phyloP scores from a whole-genome alignment of 2,888 invertebrate species.

The Drosophila merina region DNA sequence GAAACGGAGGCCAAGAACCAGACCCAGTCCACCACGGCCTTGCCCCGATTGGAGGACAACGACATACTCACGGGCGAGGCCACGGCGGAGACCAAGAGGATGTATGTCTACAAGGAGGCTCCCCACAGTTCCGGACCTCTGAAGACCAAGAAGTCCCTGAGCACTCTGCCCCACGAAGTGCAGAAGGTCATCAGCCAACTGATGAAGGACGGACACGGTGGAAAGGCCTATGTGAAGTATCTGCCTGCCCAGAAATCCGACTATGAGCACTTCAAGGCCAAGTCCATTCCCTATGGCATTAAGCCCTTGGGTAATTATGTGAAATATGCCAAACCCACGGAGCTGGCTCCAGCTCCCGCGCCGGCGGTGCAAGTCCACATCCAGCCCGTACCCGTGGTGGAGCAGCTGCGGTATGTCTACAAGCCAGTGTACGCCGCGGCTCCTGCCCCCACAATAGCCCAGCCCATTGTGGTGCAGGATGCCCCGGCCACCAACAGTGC shows the following conservation, averaged over 20 bases:
- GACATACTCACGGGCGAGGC: constrained; percentile 47
- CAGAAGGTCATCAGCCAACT: constrained; percentile 80
- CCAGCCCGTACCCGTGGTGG: constrained; percentile 76
- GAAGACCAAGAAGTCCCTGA: constrained; percentile 75
- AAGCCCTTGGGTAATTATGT: constrained; percentile 49
- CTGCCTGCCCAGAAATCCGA: constrained; percentile 69
- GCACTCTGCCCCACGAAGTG: constrained; percentile 76
- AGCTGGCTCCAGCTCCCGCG: constrained; percentile 17
- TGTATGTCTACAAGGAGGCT: constrained; percentile 71
- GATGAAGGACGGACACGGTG: constrained; percentile 70
- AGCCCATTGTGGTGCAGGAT: constrained; percentile 76
- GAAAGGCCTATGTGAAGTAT: constrained; percentile 77
- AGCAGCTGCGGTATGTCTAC: constrained; percentile 78
- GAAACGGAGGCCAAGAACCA: constrained; percentile 37
- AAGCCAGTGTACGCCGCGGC: constrained; percentile 50
- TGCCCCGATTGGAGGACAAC: constrained; percentile 47
- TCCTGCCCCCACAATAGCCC: constrained; percentile 48
- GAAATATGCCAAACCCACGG: constrained; percentile 54
- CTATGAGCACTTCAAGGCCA: constrained; percentile 62
- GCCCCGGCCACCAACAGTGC: constrained; percentile 8
- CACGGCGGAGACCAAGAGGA: constrained; percentile 69
- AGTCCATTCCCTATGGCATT: constrained; percentile 33
- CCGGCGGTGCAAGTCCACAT: constrained; percentile 71
- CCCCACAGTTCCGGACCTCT: constrained; percentile 18
- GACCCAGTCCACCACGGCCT: constrained; percentile 6